Evolutionary conservation across 2,888 invertebrate genomes (phyloP).

Genomic region (Melanargia galathea): DNA sequence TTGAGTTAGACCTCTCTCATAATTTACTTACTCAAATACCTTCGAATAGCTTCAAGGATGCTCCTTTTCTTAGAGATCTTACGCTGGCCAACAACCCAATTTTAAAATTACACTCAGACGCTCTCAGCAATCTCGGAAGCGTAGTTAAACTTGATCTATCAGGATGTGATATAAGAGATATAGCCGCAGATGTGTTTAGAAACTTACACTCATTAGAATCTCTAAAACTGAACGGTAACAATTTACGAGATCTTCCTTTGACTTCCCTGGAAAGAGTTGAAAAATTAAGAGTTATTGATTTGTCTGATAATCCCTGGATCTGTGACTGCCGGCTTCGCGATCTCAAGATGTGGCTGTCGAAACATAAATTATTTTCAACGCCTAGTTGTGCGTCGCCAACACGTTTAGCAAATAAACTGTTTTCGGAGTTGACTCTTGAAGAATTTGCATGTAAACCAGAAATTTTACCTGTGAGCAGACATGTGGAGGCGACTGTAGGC

Average conservation of each 20-base stretch:
- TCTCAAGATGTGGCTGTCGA: conserved; percentile 90
- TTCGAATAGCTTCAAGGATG: conserved; percentile 88
- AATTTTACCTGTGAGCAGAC: conserved; percentile 87
- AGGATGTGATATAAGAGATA: conserved; percentile 89
- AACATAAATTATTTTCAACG: conserved; percentile 89
- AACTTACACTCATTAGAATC: conserved; percentile 89
- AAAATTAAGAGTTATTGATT: conserved; percentile 89
- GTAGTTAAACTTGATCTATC: conserved; percentile 93
- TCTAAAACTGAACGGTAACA: conserved; percentile 91
- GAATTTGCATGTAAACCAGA: conserved; percentile 94
- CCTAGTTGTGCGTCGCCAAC: conserved; percentile 89
- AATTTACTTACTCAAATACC: conserved; percentile 92
- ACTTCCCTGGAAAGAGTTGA: conserved; percentile 88
- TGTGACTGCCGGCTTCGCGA: conserved; percentile 93
- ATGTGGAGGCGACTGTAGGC: conserved; percentile 90
- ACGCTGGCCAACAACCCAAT: conserved; percentile 92
- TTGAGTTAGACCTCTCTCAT: conserved; percentile 93
- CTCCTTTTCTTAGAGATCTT: conserved; percentile 91
- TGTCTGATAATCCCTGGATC: conserved; percentile 94
- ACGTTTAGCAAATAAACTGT: conserved; percentile 86
- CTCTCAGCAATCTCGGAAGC: conserved; percentile 88
- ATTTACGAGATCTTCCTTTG: conserved; percentile 87
- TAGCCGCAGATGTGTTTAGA: conserved; percentile 87
- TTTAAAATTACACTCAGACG: conserved; percentile 88
- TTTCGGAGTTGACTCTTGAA: conserved; percentile 89